Conservation (phyloP, 2,888 invertebrate genomes). For the Cataglyphis rosenhaueri region DNA sequence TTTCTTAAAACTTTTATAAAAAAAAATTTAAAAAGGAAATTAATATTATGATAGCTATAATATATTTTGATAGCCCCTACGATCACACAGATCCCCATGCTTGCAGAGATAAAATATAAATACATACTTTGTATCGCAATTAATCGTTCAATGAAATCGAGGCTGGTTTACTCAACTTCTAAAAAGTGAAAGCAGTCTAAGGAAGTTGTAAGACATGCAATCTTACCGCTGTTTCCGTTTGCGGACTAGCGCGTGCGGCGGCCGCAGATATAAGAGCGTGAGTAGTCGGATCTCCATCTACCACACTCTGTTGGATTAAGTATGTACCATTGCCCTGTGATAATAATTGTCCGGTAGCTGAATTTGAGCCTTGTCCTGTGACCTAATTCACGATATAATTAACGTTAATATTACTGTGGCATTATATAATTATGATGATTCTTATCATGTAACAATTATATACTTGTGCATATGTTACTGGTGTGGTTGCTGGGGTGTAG, state of each 20-base stretch:
- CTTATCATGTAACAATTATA: not conserved
- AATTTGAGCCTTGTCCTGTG: conserved; percentile 83
- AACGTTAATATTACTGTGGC: not conserved
- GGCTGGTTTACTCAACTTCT: conserved; percentile 36
- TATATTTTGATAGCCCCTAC: conserved; percentile 23
- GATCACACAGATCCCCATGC: conserved; percentile 66
- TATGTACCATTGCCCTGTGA: conserved; percentile 87
- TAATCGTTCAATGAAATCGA: conserved; percentile 49
- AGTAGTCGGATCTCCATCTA: conserved; percentile 88
- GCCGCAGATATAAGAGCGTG: conserved; percentile 87
- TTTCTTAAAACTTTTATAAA: not conserved
- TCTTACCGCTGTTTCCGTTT: conserved; percentile 90
- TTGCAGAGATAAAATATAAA: conserved; percentile 54
- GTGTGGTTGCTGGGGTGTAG: conserved; percentile 89
- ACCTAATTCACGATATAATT: conserved; percentile 73
- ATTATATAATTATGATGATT: not conserved
- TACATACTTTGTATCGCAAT: not conserved
- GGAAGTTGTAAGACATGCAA: conserved; percentile 59
- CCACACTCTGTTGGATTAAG: conserved; percentile 89
- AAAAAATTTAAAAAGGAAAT: not conserved
- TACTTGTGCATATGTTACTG: conserved; percentile 89
- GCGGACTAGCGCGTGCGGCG: conserved; percentile 89
- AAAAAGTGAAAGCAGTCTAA: conserved; percentile 59
- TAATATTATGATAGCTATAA: too few species aligned
- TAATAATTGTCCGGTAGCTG: conserved; percentile 84